Percentiles rank a stretch among this genome's conserved stretches.
Conservation (phyloP, 2,888 invertebrate genomes). For the Limnephilus lunatus region DNA sequence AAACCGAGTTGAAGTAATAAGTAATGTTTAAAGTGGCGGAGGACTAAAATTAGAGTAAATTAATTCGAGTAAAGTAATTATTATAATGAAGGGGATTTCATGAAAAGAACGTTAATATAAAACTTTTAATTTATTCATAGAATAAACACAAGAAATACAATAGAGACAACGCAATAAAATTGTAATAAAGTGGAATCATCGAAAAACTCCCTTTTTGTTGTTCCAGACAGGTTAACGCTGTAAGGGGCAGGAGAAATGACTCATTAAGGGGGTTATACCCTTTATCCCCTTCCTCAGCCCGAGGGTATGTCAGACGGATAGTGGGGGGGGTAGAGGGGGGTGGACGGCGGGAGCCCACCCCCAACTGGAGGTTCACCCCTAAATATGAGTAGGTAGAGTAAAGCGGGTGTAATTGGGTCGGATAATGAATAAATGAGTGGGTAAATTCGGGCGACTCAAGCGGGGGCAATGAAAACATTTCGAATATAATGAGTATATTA, state of each 20-base stretch:
- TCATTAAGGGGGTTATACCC: conserved; percentile 54
- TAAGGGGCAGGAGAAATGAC: conserved; percentile 57
- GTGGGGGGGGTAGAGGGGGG: conserved; percentile 10
- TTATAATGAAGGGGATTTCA: background rate
- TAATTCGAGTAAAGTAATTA: background rate
- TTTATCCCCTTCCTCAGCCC: conserved; percentile 40
- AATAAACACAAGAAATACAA: conserved; percentile 45
- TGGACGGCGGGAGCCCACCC: background rate
- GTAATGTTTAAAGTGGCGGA: background rate
- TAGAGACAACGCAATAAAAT: conserved; percentile 51
- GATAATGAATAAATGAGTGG: conserved; percentile 66
- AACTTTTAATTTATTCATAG: conserved; percentile 42
- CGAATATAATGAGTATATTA: conserved; percentile 60
- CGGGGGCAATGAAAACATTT: conserved; percentile 61
- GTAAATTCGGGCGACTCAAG: conserved; percentile 63
- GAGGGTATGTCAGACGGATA: conserved; percentile 19
- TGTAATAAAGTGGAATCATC: conserved; percentile 56
- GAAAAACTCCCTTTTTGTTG: conserved; percentile 55
- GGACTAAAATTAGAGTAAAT: background rate
- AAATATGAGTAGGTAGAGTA: conserved; percentile 52
- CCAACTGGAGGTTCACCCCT: conserved; percentile 8
- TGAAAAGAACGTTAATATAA: conserved; percentile 28
- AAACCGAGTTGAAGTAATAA: background rate
- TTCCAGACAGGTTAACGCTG: conserved; percentile 54
- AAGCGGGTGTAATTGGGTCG: conserved; percentile 65